phyloP scores from a whole-genome alignment of 2,113 vertebrate genomes.

The Astur gentilis region DNA sequence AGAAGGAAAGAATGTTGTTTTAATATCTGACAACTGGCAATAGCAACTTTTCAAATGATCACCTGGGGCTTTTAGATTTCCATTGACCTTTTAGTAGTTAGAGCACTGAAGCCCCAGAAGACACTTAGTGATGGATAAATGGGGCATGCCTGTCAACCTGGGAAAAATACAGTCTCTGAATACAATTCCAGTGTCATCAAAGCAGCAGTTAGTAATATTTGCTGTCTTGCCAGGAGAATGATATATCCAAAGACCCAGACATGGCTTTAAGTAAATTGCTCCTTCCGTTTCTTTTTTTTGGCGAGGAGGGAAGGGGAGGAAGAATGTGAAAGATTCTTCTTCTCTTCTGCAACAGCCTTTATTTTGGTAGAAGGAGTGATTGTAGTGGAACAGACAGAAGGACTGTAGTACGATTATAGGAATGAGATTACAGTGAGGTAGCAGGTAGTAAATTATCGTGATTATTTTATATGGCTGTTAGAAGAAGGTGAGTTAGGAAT shows the following conservation, averaged over 20 bases:
- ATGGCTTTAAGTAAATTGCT: background rate
- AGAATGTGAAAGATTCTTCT: background rate
- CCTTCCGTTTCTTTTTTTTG: too few species aligned
- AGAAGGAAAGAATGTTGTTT: background rate
- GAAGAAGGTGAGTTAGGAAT: background rate
- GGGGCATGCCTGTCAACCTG: background rate
- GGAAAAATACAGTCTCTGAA: background rate
- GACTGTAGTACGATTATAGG: background rate
- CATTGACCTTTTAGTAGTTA: background rate
- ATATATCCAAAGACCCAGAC: background rate
- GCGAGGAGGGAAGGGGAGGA: rapidly evolving
- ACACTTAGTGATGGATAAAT: background rate
- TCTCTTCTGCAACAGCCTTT: background rate
- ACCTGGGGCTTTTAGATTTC: slow-evolving; percentile 1
- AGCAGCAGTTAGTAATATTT: background rate
- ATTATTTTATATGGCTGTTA: background rate
- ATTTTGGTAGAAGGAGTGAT: background rate
- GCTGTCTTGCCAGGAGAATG: background rate
- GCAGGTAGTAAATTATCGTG: background rate
- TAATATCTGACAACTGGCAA: background rate
- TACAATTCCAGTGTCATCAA: background rate
- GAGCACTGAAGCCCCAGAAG: background rate
- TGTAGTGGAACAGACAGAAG: background rate
- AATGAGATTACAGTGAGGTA: background rate
- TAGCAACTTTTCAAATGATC: background rate